Conservation (phyloP, 2,888 invertebrate species). For the Pammene fasciana region DNA sequence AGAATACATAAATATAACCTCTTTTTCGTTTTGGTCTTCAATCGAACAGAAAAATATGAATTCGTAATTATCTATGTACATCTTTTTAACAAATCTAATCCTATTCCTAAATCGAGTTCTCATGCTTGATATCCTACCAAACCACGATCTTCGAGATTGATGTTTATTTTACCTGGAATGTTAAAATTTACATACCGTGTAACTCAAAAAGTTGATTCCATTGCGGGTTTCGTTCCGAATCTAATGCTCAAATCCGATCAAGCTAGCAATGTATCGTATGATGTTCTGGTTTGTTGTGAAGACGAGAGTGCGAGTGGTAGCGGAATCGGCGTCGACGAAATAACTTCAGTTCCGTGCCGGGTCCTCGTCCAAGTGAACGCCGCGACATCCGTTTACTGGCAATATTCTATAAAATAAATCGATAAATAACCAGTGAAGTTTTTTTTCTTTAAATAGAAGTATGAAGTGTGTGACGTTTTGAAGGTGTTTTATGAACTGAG, state of each 20-base stretch:
- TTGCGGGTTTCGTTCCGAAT: slow-evolving; percentile 41
- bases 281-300: slow-evolving; percentile 50
- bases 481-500: slow-evolving; percentile 36
- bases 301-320: slow-evolving; percentile 47
- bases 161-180: slow-evolving; percentile 48
- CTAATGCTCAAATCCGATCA: slow-evolving; percentile 18
- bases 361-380: slow-evolving; percentile 67
- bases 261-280: slow-evolving; percentile 58
- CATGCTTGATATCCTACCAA: slow-evolving; percentile 70
- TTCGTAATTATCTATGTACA: slow-evolving; percentile 15
- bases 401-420: slow-evolving; percentile 35
- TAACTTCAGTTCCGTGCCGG: slow-evolving; percentile 73
- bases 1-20: too few species aligned
- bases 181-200: slow-evolving; percentile 1
- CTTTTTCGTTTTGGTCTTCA: neutral
- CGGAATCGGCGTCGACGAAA: slow-evolving; percentile 63
- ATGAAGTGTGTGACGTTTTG: slow-evolving; percentile 35
- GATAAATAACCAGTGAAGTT: slow-evolving; percentile 39
- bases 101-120: slow-evolving; percentile 73
- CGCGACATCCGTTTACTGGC: slow-evolving; percentile 40
- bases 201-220: slow-evolving; percentile 43
- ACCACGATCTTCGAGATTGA: slow-evolving; percentile 60
- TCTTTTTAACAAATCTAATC: slow-evolving; percentile 51
- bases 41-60: neutral
- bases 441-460: slow-evolving; percentile 27